Evolutionary conservation across 2,888 invertebrate species (phyloP).

Genomic region (Myopa testacea): DNA sequence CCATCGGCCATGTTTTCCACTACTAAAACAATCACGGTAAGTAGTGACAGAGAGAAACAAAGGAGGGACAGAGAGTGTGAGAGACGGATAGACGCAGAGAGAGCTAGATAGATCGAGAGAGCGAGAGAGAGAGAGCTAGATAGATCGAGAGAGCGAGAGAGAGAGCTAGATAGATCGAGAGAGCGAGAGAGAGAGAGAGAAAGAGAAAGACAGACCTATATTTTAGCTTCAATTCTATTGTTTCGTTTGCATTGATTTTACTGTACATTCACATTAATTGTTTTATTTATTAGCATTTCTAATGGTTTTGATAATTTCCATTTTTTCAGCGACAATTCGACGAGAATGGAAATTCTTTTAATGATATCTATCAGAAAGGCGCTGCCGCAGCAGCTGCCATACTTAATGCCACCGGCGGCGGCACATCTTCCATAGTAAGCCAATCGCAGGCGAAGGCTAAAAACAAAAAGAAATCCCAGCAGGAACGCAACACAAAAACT

Average conservation of each 20-base stretch:
- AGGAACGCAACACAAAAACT: slow-evolving; percentile 70
- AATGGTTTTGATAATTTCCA: slow-evolving; percentile 40
- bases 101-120: background rate
- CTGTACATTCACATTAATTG: background rate
- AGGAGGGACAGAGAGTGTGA: background rate
- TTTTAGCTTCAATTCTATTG: too few species aligned
- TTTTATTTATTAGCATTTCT: slow-evolving; percentile 35
- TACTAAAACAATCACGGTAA: slow-evolving; percentile 54
- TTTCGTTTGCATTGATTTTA: too few species aligned
- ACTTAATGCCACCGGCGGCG: background rate
- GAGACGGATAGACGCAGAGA: too few species aligned
- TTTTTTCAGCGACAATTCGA: slow-evolving; percentile 73
- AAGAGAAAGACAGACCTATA: too few species aligned
- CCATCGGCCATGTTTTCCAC: slow-evolving; percentile 50
- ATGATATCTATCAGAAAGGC: slow-evolving; percentile 60
- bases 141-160: too few species aligned
- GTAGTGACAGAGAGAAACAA: slow-evolving; percentile 21
- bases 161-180: too few species aligned
- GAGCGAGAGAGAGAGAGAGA: too few species aligned
- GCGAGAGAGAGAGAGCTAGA: too few species aligned
- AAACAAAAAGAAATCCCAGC: slow-evolving; percentile 69
- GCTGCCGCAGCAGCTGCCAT: slow-evolving; percentile 5
- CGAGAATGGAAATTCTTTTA: slow-evolving; percentile 83
- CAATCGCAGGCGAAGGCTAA: slow-evolving; percentile 74
- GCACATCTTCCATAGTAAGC: slow-evolving; percentile 47